Percentiles rank a stretch among this genome's conserved stretches.
phyloP scores from a whole-genome alignment of 2,797 vertebrate species.

The Selene dorsalis region DNA sequence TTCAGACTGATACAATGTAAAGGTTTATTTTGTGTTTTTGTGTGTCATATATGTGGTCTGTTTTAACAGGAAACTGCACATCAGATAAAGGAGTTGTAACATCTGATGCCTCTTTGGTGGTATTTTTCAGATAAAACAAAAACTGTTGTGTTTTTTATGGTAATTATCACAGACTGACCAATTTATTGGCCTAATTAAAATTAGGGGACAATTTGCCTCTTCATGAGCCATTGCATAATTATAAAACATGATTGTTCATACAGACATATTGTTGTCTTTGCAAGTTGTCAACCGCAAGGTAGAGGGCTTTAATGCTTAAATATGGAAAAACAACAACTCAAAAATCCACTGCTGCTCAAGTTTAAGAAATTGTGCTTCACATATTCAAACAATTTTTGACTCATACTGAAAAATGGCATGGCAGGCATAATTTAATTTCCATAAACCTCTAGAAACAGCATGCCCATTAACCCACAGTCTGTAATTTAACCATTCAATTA shows the following conservation, averaged over 20 bases:
- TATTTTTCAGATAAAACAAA: no score
- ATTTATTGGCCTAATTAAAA: background rate
- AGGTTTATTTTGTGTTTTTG: constrained; percentile 21
- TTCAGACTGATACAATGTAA: constrained; percentile 73
- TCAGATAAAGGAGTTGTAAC: background rate
- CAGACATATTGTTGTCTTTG: background rate
- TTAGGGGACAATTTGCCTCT: background rate
- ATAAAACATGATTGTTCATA: no score
- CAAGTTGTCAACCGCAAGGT: no score
- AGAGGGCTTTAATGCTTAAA: no score
- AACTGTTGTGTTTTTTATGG: background rate
- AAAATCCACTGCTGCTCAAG: no score
- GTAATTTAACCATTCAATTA: no score
- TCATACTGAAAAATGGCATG: no score
- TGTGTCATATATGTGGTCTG: background rate
- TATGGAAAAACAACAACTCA: no score
- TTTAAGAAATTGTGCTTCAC: no score
- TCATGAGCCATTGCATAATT: background rate
- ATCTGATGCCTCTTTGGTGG: background rate
- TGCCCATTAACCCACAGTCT: background rate
- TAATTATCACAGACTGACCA: background rate
- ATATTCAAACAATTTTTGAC: no score
- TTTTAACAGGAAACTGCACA: background rate
- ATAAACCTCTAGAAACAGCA: background rate
- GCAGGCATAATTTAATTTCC: no score